Conservation (phyloP, 2,888 invertebrate genomes). For the Drosophila cyrtoloma region DNA sequence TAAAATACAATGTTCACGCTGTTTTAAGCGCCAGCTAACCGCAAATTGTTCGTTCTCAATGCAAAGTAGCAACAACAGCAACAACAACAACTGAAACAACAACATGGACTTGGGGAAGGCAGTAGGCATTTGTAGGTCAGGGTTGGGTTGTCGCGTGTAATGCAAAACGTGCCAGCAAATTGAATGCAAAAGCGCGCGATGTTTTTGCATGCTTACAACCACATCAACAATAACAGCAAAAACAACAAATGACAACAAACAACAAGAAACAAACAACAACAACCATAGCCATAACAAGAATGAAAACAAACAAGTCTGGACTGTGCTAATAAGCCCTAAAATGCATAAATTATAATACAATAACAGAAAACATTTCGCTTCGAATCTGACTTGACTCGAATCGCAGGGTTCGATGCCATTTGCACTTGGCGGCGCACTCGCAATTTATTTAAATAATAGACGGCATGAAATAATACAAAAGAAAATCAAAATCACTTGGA, state of each 20-base stretch:
- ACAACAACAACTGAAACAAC: slow-evolving; percentile 31
- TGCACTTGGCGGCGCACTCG: slow-evolving; percentile 43
- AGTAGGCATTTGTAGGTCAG: slow-evolving; percentile 73
- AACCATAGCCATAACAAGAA: slow-evolving; percentile 1
- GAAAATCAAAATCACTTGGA: slow-evolving; percentile 2
- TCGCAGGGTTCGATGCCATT: slow-evolving; percentile 40
- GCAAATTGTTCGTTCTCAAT: slow-evolving; percentile 65
- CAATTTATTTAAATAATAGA: slow-evolving; percentile 41
- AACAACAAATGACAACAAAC: background rate
- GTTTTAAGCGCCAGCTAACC: slow-evolving; percentile 52
- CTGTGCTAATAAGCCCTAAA: slow-evolving; percentile 46
- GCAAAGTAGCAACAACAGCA: slow-evolving; percentile 46
- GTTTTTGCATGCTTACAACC: slow-evolving; percentile 47
- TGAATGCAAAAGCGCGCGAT: slow-evolving; percentile 68
- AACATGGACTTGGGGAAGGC: slow-evolving; percentile 42
- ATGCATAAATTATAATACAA: slow-evolving; percentile 58
- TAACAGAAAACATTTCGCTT: slow-evolving; percentile 28
- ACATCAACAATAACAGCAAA: slow-evolving; percentile 19
- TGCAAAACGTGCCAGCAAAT: slow-evolving; percentile 78
- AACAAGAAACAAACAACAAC: slow-evolving; percentile 27
- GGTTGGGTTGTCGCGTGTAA: slow-evolving; percentile 82
- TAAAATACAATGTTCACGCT: slow-evolving; percentile 68
- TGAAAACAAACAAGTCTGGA: slow-evolving; percentile 30
- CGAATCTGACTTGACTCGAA: slow-evolving; percentile 15
- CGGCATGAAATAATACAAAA: background rate